Base-by-base conservation (phyloP, 2,888 invertebrate species). In the Acleris sparsana region DNA sequence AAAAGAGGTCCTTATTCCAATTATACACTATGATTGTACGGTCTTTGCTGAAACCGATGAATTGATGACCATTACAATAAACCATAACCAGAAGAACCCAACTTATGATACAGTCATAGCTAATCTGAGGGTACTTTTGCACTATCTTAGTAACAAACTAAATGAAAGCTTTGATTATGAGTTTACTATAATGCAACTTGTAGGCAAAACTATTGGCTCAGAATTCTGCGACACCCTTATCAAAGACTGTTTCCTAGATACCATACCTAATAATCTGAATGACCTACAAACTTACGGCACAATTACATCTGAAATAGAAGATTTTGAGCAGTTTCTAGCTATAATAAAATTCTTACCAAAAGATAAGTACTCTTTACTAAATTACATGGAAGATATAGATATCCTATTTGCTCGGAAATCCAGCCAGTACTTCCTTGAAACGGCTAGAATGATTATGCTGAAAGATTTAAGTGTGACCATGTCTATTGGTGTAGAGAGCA, bases 391-490 rank as follows among this genome's bases (percentile, higher is more conserved):
- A 29, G 95, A 97, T 82, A 94, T 97, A 65, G 96, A 97, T 80
- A 89, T 94, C 5, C 87, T 96, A 43, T 97, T 96, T 84, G 95
- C 96, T 43, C 94, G 96, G 77, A 96, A 96, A 76, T 95, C 96
- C 61, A 96, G 96, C 72, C 94, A 95, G 75, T 94, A 95, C 71
- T 95, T 96, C 70, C 83, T 96, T 63, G 94, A 94, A 63, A 93
- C 91, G 58, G 97, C 97, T 0, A 92, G 95, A 46, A 89, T 86
- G 68, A 94, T 97, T 53, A 97, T 97, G 95, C 94, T 95, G 62
- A 96, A 96, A 78, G 97, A 97, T 84, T 93, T 98, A 61, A 97
- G 97, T 82, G 94, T 95, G 71, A 95, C 95, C 74, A 93, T 94
- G 80, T 86, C 93, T 11, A 91, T 94, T 70, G 93, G 94, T 1